These are phyloP conservation scores for Spermophilus dauricus DNA, from an alignment of 2,113 vertebrate species.

Conservation along the genomic window DNA sequence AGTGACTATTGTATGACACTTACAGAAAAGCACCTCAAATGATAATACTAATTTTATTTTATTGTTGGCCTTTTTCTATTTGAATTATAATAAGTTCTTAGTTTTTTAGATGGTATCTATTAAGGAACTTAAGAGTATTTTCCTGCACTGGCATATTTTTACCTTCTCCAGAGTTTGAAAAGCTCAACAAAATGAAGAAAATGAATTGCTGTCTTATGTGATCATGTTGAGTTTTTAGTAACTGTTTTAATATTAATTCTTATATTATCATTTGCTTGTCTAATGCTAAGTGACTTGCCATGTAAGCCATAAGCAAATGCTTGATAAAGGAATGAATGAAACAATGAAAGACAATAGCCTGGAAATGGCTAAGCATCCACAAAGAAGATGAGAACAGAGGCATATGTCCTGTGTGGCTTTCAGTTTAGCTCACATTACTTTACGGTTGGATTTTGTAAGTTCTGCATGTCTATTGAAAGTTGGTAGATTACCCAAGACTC, in stretches of 20 bases:
- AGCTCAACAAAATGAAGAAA: background rate
- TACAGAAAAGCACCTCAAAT: background rate
- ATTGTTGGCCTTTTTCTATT: background rate
- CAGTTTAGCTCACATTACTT: background rate
- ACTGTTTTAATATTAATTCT: background rate
- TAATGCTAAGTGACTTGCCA: conserved; percentile 19
- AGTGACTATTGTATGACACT: background rate
- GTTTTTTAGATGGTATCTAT: background rate
- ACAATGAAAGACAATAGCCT: background rate
- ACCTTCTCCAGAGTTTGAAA: background rate
- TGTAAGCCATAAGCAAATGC: background rate
- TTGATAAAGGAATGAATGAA: background rate
- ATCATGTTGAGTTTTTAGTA: background rate
- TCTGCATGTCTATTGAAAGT: background rate
- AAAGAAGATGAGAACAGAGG: background rate
- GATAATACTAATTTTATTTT: background rate
- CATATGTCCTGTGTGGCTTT: background rate
- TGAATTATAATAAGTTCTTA: background rate
- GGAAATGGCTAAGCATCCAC: background rate
- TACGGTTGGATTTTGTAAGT: background rate
- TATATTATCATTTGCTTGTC: conserved; percentile 18
- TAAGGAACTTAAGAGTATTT: background rate
- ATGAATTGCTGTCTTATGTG: background rate
- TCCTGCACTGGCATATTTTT: background rate
- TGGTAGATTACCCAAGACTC: background rate